Evolutionary conservation across 2,797 vertebrate genomes (phyloP), one percentile per base, ranked within the genome.

Genomic region (Eutrigla gurnardus): DNA sequence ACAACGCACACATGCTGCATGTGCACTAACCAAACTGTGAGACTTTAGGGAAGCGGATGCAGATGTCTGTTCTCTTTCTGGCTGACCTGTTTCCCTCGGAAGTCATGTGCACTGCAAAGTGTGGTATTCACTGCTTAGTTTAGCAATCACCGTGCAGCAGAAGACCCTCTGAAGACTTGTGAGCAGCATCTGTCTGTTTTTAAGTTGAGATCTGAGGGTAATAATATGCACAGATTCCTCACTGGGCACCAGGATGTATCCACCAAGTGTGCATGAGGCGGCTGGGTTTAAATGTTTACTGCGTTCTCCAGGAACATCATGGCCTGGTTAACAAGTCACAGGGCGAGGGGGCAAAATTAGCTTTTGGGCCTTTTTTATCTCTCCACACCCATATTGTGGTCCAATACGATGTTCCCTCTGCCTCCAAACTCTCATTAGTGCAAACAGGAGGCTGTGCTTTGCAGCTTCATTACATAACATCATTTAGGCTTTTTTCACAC

Each of bases 61-160:
- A 42, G 69, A 63, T 76, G 49, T 66, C 39, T 70, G 57, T 76
- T 83, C 75, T 80, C 60, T 77, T 88, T 88, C 82, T 78, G 81
- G 80, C 72, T 91, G 89, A 88, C 86, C 88, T 86, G 84, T 47
- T 91, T 88, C 66, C 17, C 40, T 75, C 3, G 43, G 69, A 59
- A 72, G 76, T 85, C 78, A 75, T 78, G 77, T 86, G 64, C 74
- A 69, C 76, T 70, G 81, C 65, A 81, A 87, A 82, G 65, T 65
- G 53, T 58, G 52, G 59, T 60, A 35, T 69, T 83, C 68, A 63
- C 46, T 69, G 84, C 85, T 80, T 91, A 83, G 90, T 90, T 91
- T 86, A 88, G 83, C 77, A 67, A 57, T 88, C 78, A 58, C 49
- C 47, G 52, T 45, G 67, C 64, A 65, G 62, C 45, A 65, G 62